Evolutionary conservation across 2,797 vertebrate species (phyloP), one percentile per base, ranked within the genome.

Genomic region (Bradypodion pumilum): DNA sequence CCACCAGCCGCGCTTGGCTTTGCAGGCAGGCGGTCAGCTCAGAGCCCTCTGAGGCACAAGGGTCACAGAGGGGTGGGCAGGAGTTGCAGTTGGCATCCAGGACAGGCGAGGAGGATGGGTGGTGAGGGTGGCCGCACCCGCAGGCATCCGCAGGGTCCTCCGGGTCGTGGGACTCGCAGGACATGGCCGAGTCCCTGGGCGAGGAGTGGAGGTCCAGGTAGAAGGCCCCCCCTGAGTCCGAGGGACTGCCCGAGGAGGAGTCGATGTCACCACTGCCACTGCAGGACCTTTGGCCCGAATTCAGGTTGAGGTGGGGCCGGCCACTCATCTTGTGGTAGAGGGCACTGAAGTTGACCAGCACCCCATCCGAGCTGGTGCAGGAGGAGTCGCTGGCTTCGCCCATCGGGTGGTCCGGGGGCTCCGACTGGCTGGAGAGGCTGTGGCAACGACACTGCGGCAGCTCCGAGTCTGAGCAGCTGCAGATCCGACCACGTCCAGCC

Each of bases 1-100:
- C 97, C 29, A 99, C 98, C 1, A 99, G 96, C 56, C 98, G 97
- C 0, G 98, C 98, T 90, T 98, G 97, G 94, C 98, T 99, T 94
- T 99, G 98, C 92, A 98, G 96, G 91, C 98, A 98, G 23, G 98
- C 97, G 1, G 96, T 97, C 29, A 97, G 95, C 81, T 98, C 98
- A 0, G 97, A 97, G 70, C 93, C 96, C 85, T 92, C 94, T 0
- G 92, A 92, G 0, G 96, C 88, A 78, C 94, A 95, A 44, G 94
- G 92, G 15, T 97, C 96, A 62, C 96, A 95, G 89, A 96, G 96
- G 21, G 96, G 95, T 85, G 94, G 97, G 94, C 95, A 99, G 70
- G 98, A 96, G 94, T 99, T 99, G 94, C 98, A 99, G 96, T 99
- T 99, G 91, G 97, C 97, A 77, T 99, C 98, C 0, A 99, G 95